Evolutionary conservation across 2,113 vertebrate genomes (phyloP).

Genomic region (Atherinomorus stipes): DNA sequence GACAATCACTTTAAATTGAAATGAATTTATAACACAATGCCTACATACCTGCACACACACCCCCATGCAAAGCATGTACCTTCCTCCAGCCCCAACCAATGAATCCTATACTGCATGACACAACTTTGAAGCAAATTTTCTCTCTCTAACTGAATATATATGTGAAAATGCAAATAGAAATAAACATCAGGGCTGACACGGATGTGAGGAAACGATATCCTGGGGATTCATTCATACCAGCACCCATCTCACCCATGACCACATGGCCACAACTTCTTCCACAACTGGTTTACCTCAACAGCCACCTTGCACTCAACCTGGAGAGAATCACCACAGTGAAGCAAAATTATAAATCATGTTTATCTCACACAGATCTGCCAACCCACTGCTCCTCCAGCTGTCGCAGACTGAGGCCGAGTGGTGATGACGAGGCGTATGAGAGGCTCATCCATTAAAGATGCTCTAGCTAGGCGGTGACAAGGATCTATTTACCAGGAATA

Average conservation of each 20-base stretch:
- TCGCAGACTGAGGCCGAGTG: conserved; percentile 51
- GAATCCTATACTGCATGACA: too few species aligned
- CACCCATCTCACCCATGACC: too few species aligned
- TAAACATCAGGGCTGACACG: conserved; percentile 16
- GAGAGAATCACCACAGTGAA: conserved; percentile 12
- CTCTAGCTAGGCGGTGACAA: conserved; percentile 7
- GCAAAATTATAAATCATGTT: conserved; percentile 12
- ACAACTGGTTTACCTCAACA: background rate
- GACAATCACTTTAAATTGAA: background rate
- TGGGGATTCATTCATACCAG: too few species aligned
- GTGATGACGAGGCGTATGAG: conserved; percentile 18
- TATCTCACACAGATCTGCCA: conserved; percentile 34
- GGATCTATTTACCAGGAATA: conserved; percentile 48
- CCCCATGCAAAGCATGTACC: too few species aligned
- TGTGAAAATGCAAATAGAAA: background rate
- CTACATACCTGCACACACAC: too few species aligned
- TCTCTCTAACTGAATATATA: too few species aligned
- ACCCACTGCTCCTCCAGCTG: conserved; percentile 40
- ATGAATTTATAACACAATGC: too few species aligned
- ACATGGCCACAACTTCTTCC: too few species aligned
- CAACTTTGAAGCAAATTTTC: too few species aligned
- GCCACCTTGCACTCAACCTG: conserved; percentile 5
- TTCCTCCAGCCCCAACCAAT: too few species aligned
- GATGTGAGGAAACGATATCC: too few species aligned
- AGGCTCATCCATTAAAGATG: conserved; percentile 71